A percentile compares a stretch with the other conserved stretches of the same genome.
Conservation (phyloP, 2,797 vertebrate species). For the Melanogrammus aeglefinus region DNA sequence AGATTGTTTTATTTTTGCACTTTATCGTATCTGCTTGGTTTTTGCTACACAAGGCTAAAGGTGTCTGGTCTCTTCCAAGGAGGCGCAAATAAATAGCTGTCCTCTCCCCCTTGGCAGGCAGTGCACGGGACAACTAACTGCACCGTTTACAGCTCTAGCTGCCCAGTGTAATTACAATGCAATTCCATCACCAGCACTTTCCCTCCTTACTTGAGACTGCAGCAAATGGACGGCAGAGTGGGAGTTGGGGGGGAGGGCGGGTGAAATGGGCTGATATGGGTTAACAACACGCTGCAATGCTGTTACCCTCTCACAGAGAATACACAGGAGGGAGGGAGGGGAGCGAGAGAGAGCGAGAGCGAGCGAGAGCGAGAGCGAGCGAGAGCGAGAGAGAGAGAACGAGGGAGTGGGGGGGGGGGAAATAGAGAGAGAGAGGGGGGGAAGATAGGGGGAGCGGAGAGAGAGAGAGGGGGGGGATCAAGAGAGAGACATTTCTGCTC, state of each 20-base stretch:
- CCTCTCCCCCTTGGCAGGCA: background rate
- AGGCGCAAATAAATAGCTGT: background rate
- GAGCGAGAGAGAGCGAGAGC: too few species aligned
- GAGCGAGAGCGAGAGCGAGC: background rate
- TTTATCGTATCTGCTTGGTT: background rate
- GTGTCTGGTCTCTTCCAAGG: background rate
- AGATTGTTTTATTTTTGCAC: background rate
- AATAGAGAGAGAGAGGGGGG: background rate
- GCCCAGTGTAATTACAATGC: background rate
- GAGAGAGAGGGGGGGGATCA: background rate
- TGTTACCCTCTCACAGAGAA: conserved; percentile 2
- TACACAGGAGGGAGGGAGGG: background rate
- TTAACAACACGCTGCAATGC: conserved; percentile 3
- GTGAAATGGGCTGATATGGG: background rate
- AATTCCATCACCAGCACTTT: conserved; percentile 1
- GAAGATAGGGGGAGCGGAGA: too few species aligned
- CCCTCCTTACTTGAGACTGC: background rate
- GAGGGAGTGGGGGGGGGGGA: background rate
- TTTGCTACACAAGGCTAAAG: background rate
- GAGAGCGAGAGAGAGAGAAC: background rate
- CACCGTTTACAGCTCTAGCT: background rate
- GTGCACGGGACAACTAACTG: background rate
- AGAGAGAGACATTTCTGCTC: background rate
- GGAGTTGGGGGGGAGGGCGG: too few species aligned
- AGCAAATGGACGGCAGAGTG: background rate